Evolutionary conservation across 2,888 invertebrate genomes (phyloP).

Genomic region (Sarcophaga rosellei): DNA sequence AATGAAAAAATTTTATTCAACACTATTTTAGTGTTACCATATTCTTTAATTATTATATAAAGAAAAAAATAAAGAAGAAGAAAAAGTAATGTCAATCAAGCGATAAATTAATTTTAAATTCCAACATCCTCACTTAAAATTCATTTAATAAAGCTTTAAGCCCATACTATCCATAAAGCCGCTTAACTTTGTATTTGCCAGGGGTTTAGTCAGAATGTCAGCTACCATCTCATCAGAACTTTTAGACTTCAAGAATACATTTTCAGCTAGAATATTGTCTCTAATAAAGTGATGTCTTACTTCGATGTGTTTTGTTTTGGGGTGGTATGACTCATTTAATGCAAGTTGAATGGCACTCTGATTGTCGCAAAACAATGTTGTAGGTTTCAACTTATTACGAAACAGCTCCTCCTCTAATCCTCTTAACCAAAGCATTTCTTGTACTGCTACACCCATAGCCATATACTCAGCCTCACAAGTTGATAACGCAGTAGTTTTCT

Average conservation of each 20-base stretch:
- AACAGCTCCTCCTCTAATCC: constrained; percentile 18
- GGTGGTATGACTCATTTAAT: constrained; percentile 18
- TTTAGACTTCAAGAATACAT: constrained; percentile 13
- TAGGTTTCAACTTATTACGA: neutral
- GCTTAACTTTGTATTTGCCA: neutral
- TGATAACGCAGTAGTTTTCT: constrained; percentile 4
- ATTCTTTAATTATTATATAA: no score
- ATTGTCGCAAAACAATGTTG: constrained; percentile 19
- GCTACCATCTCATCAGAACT: constrained; percentile 27
- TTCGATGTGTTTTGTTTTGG: neutral
- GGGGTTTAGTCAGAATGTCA: constrained; percentile 27
- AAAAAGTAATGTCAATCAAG: no score
- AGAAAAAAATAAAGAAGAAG: no score
- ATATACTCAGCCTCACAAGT: constrained; percentile 37
- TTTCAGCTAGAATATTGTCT: constrained; percentile 14
- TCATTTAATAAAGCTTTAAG: constrained; percentile 23
- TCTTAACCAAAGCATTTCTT: constrained; percentile 29
- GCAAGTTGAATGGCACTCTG: constrained; percentile 44
- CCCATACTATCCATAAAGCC: constrained; percentile 12
- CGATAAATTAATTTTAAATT: neutral
- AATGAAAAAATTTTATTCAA: no score
- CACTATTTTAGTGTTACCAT: no score
- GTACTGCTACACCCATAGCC: constrained; percentile 30
- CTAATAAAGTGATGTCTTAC: neutral
- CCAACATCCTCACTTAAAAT: constrained; percentile 27